Evolutionary conservation across 2,888 invertebrate genomes (phyloP).

Genomic region (Heteropelma amictum): DNA sequence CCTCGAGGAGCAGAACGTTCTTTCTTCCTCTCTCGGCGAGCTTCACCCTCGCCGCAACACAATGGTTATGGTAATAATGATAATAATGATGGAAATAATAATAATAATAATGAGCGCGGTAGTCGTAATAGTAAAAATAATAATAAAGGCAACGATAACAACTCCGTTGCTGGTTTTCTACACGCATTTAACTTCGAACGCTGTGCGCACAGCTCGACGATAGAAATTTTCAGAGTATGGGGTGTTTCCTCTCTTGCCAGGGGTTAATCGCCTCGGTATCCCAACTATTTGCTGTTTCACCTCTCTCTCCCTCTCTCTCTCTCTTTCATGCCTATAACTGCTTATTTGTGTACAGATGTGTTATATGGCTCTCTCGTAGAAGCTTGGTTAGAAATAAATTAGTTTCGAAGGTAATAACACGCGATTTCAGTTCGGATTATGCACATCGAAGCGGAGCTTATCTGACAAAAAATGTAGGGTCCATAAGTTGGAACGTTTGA

Average conservation of each 20-base stretch:
- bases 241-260: neutral
- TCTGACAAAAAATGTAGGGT: neutral
- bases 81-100: conserved; percentile 39
- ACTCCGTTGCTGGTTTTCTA: conserved; percentile 45
- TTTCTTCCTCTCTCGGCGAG: conserved; percentile 3
- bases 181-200: conserved; percentile 39
- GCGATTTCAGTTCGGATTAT: conserved; percentile 14
- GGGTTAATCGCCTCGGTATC: conserved; percentile 47
- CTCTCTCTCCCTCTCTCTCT: neutral
- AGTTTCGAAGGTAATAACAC: conserved; percentile 29
- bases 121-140: conserved; percentile 37
- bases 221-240: conserved; percentile 42
- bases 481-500: neutral
- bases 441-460: neutral
- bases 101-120: conserved; percentile 33
- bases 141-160: conserved; percentile 53
- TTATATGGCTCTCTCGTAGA: neutral
- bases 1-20: conserved; percentile 7
- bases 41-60: conserved; percentile 35
- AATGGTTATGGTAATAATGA: conserved; percentile 48
- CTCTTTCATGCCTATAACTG: conserved; percentile 2
- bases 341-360: conserved; percentile 7
- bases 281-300: conserved; percentile 17
- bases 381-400: conserved; percentile 37
- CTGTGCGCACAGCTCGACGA: conserved; percentile 18